Evolutionary conservation across 2,888 invertebrate genomes (phyloP).

Genomic region (Athalia rosae): DNA sequence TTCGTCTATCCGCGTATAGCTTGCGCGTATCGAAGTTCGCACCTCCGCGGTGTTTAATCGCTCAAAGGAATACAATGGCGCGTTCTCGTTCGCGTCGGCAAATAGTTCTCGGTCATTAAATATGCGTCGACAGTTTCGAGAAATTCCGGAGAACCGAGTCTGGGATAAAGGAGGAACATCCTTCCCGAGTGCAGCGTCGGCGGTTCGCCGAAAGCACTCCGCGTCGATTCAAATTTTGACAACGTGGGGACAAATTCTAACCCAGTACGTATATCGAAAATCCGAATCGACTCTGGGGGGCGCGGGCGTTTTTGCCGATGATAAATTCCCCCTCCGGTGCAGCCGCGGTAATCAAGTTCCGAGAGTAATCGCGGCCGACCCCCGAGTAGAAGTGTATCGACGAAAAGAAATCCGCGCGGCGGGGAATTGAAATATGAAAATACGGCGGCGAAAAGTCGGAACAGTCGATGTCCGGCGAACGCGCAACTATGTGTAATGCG

Average conservation of each 20-base stretch:
- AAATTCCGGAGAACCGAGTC: slow-evolving; percentile 42
- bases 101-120: slow-evolving; percentile 42
- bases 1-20: not conserved
- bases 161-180: slow-evolving; percentile 36
- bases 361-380: too few relatives aligned
- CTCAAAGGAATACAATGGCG: slow-evolving; percentile 45
- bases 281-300: not conserved
- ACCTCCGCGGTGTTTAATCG: slow-evolving; percentile 46
- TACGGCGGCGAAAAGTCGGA: not conserved
- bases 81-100: slow-evolving; percentile 41
- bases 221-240: slow-evolving; percentile 36
- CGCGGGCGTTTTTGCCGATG: too few relatives aligned
- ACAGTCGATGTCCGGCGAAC: slow-evolving; percentile 46
- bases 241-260: slow-evolving; percentile 40
- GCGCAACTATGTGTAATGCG: slow-evolving; percentile 42
- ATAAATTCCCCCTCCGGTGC: too few relatives aligned
- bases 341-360: too few relatives aligned
- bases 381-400: too few relatives aligned
- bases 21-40: slow-evolving; percentile 27
- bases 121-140: slow-evolving; percentile 45
- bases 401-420: not conserved
- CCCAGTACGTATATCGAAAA: slow-evolving; percentile 18
- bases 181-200: slow-evolving; percentile 39
- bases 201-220: slow-evolving; percentile 27
- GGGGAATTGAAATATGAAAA: not conserved